These are phyloP conservation scores for Dipodomys merriami DNA, from an alignment of 2,113 vertebrate genomes.

Conservation along the genomic window DNA sequence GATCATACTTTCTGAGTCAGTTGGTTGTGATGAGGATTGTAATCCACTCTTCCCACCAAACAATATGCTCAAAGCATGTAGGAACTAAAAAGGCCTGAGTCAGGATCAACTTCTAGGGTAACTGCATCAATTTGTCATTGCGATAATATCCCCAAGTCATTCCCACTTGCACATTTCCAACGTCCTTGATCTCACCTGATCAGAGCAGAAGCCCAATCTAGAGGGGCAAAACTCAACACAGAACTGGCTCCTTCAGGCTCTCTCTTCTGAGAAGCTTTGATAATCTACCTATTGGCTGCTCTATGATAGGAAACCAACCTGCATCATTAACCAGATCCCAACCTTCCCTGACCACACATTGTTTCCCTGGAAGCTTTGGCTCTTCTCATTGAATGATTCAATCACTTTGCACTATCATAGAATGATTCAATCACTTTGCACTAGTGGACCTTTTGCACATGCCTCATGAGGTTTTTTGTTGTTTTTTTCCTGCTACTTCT, in stretches of 20 bases:
- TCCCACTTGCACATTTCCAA: not conserved
- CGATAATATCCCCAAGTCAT: not conserved
- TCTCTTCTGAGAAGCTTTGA: not conserved
- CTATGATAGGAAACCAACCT: conserved; percentile 3
- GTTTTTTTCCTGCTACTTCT: not conserved
- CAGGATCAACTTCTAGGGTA: not conserved
- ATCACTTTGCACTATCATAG: not conserved
- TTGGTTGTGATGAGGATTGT: not conserved
- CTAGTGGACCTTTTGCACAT: not conserved
- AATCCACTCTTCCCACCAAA: conserved; percentile 21
- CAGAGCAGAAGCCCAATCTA: not conserved
- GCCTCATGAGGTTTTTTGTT: not conserved
- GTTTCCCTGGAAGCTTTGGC: not conserved
- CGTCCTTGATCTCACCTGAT: not conserved
- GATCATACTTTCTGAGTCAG: not conserved
- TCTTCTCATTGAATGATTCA: not conserved
- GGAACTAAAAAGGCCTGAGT: not conserved
- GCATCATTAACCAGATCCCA: not conserved
- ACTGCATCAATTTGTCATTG: not conserved
- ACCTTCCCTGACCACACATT: not conserved
- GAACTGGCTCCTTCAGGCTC: not conserved
- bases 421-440: not conserved
- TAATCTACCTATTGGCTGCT: not conserved
- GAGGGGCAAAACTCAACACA: not conserved
- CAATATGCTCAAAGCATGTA: not conserved